Conservation (phyloP, 2,113 vertebrate species). For the Zosterops borbonicus region DNA sequence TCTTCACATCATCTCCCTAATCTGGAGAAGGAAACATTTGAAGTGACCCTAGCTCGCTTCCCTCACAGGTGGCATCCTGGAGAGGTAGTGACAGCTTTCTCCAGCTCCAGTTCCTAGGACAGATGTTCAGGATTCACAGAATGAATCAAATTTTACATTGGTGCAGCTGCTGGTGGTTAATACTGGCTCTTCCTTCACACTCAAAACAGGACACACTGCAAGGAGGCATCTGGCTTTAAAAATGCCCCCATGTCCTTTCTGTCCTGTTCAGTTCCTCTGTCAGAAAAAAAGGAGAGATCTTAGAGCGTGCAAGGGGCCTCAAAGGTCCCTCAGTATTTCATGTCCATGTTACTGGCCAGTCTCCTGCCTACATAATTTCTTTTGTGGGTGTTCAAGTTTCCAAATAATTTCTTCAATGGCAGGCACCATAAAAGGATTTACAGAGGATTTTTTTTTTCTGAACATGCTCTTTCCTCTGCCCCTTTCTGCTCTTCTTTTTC, state of each 20-base stretch:
- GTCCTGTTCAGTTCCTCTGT: background rate
- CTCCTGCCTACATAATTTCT: background rate
- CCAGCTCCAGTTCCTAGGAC: background rate
- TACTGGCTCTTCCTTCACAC: background rate
- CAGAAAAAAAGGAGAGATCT: background rate
- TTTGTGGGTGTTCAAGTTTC: background rate
- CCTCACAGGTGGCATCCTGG: background rate
- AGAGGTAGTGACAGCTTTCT: background rate
- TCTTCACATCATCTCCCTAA: background rate
- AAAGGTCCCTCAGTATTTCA: background rate
- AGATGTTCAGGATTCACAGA: background rate
- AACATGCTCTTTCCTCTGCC: background rate
- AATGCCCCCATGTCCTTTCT: background rate
- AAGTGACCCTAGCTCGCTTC: background rate
- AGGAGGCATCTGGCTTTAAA: background rate
- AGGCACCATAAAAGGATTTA: background rate
- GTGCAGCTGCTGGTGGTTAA: background rate
- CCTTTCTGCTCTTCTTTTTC: background rate
- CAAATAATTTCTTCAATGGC: background rate
- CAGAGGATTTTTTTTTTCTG: background rate
- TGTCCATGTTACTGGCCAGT: background rate
- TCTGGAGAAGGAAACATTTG: background rate
- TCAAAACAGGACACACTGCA: background rate
- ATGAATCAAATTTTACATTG: background rate
- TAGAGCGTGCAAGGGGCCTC: background rate